phyloP scores from a whole-genome alignment of 2,113 vertebrate genomes.

The Lagopus leucura region DNA sequence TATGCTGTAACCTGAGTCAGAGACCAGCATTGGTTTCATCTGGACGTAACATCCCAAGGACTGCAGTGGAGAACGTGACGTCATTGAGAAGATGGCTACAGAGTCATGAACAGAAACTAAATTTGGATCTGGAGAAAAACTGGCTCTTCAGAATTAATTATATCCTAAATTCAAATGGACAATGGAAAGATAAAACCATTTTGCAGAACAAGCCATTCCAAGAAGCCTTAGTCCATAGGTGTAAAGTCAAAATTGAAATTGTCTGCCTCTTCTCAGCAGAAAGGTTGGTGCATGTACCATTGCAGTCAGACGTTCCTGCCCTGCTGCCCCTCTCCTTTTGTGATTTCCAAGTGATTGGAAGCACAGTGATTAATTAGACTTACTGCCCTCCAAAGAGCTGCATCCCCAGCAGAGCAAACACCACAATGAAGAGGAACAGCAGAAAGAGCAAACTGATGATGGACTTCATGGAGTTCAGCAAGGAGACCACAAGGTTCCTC shows the following conservation, averaged over 20 bases:
- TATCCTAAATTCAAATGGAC: neutral
- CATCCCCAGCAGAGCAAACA: conserved; percentile 96
- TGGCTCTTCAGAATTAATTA: neutral
- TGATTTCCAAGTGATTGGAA: neutral
- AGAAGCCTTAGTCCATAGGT: neutral
- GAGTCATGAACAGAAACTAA: neutral
- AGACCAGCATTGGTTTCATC: neutral
- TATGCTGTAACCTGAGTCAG: neutral
- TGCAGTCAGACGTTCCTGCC: rapidly evolving
- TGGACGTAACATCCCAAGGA: neutral
- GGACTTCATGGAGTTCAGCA: conserved; percentile 98
- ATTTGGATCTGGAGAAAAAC: neutral
- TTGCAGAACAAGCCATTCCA: neutral
- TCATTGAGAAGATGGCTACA: neutral
- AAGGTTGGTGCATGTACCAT: neutral
- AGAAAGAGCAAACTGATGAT: conserved; percentile 96
- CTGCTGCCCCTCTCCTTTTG: neutral
- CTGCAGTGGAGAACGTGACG: rapidly evolving
- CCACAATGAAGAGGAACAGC: conserved; percentile 97
- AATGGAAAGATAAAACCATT: neutral
- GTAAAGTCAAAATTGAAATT: neutral
- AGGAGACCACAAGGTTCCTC: conserved; percentile 93
- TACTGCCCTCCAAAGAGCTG: conserved; percentile 97
- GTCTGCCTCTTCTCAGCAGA: neutral
- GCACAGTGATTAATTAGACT: conserved; percentile 56